These are phyloP conservation scores for Microcebus lehilahytsara DNA, from an alignment of 2,113 vertebrate genomes.

Conservation along the genomic window DNA sequence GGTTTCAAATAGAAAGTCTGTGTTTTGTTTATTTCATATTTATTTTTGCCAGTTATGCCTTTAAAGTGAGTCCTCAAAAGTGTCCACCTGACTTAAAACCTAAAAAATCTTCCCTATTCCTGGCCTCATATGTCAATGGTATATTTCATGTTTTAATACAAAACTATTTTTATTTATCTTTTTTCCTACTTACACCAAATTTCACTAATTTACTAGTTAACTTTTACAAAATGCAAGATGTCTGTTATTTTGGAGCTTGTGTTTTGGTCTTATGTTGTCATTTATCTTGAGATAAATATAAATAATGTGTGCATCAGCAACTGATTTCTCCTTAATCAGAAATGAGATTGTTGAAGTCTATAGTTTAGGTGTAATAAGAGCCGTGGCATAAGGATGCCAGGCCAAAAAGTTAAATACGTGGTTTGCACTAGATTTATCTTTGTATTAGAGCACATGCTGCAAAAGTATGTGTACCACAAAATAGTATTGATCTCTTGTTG, in stretches of 20 bases:
- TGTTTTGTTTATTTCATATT: neutral
- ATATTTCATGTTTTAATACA: neutral
- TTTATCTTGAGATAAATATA: conserved; percentile 14
- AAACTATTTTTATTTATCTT: neutral
- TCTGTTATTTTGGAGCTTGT: neutral
- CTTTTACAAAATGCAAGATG: neutral
- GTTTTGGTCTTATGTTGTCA: neutral
- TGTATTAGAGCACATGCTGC: neutral
- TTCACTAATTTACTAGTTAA: neutral
- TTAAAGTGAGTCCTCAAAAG: neutral
- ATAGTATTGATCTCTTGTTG: conserved; percentile 1
- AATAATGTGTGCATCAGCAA: neutral
- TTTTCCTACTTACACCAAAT: neutral
- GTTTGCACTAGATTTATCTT: neutral
- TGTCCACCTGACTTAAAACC: neutral
- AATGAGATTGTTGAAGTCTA: neutral
- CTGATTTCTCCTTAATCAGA: neutral
- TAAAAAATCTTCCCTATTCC: neutral
- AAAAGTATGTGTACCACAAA: neutral
- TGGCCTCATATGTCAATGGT: neutral
- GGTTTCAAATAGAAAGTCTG: neutral
- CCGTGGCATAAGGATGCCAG: neutral
- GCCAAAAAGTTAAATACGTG: neutral
- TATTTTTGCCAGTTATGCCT: neutral
- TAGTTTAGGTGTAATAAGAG: neutral